Evolutionary conservation across 92 coral and sea anemone genomes (phyloP).

Genomic region (Anthopleura xanthogrammica): DNA sequence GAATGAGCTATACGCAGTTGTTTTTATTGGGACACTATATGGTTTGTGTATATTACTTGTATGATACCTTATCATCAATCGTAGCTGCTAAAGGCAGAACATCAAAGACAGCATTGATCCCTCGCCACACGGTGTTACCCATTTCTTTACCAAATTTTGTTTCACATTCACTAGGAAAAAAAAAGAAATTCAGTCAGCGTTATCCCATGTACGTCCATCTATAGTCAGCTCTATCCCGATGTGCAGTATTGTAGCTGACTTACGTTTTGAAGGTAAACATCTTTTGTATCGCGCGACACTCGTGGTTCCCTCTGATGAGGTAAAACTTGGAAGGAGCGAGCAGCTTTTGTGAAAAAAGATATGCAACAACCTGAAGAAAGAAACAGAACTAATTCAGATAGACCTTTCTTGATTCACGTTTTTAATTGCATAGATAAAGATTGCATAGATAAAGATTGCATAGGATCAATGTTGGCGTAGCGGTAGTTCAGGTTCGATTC

Average conservation of each 20-base stretch:
- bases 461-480: too few species aligned
- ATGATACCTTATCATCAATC: slow-evolving; percentile 72
- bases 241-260: not conserved
- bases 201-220: not conserved
- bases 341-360: slow-evolving; percentile 81
- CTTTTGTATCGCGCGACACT: slow-evolving; percentile 70
- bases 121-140: slow-evolving; percentile 80
- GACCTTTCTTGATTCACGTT: too few species aligned
- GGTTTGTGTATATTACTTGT: not conserved
- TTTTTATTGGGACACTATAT: not conserved
- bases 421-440: too few species aligned
- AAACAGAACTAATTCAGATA: not conserved
- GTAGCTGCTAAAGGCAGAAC: slow-evolving; percentile 79
- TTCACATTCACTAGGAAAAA: slow-evolving; percentile 63
- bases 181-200: not conserved
- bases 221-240: too few species aligned
- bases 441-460: too few species aligned
- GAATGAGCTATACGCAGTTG: not conserved
- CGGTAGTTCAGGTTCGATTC: too few species aligned
- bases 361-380: slow-evolving; percentile 70
- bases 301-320: slow-evolving; percentile 91
- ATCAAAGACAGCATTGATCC: slow-evolving; percentile 77
- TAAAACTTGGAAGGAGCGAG: slow-evolving; percentile 85
- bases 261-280: slow-evolving; percentile 79
- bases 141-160: slow-evolving; percentile 71